A percentile compares a stretch with the other conserved stretches of the same genome.
Conservation (phyloP, 2,113 vertebrate species). For the Thymallus thymallus region DNA sequence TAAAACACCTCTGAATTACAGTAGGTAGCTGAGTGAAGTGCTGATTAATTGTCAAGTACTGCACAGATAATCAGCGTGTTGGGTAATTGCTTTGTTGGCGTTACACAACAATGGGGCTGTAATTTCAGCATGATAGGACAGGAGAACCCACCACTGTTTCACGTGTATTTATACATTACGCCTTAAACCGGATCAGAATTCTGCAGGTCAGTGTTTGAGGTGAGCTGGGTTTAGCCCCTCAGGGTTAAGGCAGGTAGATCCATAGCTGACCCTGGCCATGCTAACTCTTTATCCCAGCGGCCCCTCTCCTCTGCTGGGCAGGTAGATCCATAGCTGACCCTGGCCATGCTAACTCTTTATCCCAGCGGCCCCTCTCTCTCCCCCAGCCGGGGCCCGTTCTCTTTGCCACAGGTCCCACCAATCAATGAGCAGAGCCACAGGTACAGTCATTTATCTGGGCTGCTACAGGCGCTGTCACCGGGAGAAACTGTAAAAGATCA, state of each 20-base stretch:
- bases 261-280: background rate
- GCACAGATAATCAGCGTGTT: background rate
- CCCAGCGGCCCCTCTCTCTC: constrained; percentile 78
- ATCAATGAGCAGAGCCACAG: constrained; percentile 86
- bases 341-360: constrained; percentile 34
- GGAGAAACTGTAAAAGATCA: constrained; percentile 94
- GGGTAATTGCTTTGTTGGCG: background rate
- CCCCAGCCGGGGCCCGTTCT: constrained; percentile 76
- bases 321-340: background rate
- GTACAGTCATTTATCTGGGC: constrained; percentile 89
- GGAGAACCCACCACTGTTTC: no score
- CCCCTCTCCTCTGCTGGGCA: constrained; percentile 81
- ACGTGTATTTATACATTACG: no score
- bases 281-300: constrained; percentile 64
- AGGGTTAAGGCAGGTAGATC: constrained; percentile 37
- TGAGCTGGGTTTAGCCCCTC: background rate
- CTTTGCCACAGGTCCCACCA: constrained; percentile 83
- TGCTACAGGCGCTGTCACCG: constrained; percentile 86
- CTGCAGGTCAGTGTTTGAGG: background rate
- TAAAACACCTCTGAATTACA: background rate
- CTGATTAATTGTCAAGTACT: background rate
- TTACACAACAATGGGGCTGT: background rate
- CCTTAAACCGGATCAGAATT: background rate
- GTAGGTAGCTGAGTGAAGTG: background rate
- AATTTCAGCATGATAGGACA: no score